phyloP scores from a whole-genome alignment of 2,888 invertebrate genomes.

The Andrena minutula region DNA sequence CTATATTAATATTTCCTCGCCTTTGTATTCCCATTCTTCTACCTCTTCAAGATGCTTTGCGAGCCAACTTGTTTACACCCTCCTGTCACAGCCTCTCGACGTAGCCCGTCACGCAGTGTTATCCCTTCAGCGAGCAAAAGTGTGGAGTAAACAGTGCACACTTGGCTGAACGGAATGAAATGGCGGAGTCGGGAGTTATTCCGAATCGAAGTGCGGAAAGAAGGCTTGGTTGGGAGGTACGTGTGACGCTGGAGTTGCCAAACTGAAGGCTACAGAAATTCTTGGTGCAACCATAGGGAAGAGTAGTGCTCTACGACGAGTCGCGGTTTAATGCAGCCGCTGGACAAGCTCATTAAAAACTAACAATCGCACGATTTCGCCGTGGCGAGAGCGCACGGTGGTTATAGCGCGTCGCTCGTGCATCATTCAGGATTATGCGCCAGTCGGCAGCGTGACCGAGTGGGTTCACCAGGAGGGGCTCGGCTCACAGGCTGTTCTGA shows the following conservation, averaged over 20 bases:
- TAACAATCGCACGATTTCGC: slow-evolving; percentile 52
- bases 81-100: neutral
- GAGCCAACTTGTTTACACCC: neutral
- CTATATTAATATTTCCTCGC: neutral
- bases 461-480: slow-evolving; percentile 30
- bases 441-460: slow-evolving; percentile 57
- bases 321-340: slow-evolving; percentile 17
- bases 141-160: neutral
- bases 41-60: neutral
- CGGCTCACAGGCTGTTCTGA: slow-evolving; percentile 50
- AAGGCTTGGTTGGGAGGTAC: no score
- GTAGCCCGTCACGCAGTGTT: neutral
- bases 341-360: slow-evolving; percentile 56
- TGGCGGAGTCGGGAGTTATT: no score
- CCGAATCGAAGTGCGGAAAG: no score
- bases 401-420: slow-evolving; percentile 45
- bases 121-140: neutral
- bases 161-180: no score
- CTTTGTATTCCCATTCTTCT: neutral
- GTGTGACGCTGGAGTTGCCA: no score
- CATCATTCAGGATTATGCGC: slow-evolving; percentile 57
- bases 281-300: no score
- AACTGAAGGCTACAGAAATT: no score
- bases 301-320: neutral
- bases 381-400: slow-evolving; percentile 32